These are phyloP conservation scores for Rhabdomys dilectus DNA, from an alignment of 2,113 vertebrate genomes.

Conservation along the genomic window DNA sequence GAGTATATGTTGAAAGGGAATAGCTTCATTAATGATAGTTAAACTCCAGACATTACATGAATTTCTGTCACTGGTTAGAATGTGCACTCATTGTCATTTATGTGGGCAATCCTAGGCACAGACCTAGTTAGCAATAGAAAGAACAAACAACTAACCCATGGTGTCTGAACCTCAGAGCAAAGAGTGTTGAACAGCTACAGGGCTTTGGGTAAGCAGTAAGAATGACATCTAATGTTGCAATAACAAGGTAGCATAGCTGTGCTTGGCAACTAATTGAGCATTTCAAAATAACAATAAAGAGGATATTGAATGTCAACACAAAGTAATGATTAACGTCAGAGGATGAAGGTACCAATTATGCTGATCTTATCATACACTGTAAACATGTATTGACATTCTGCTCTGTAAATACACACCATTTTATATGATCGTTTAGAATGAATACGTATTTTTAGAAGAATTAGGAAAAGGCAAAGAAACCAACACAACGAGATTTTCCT, in stretches of 20 bases:
- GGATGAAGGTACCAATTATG: background rate
- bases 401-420: background rate
- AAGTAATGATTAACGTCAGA: background rate
- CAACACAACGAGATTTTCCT: background rate
- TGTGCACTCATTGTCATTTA: background rate
- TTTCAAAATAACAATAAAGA: background rate
- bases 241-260: background rate
- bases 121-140: background rate
- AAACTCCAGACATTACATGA: background rate
- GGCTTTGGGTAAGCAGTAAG: background rate
- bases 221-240: background rate
- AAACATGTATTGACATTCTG: background rate
- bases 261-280: background rate
- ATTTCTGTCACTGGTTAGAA: background rate
- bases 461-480: conserved; percentile 14
- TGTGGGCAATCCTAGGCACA: background rate
- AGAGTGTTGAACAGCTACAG: background rate
- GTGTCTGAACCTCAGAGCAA: background rate
- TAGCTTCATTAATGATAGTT: background rate
- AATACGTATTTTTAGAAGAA: background rate
- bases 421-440: background rate
- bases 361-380: background rate
- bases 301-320: background rate
- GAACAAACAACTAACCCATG: background rate
- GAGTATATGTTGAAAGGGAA: background rate